phyloP scores from a whole-genome alignment of 92 coral and sea anemone species.

The Epizoanthus stellaris region DNA sequence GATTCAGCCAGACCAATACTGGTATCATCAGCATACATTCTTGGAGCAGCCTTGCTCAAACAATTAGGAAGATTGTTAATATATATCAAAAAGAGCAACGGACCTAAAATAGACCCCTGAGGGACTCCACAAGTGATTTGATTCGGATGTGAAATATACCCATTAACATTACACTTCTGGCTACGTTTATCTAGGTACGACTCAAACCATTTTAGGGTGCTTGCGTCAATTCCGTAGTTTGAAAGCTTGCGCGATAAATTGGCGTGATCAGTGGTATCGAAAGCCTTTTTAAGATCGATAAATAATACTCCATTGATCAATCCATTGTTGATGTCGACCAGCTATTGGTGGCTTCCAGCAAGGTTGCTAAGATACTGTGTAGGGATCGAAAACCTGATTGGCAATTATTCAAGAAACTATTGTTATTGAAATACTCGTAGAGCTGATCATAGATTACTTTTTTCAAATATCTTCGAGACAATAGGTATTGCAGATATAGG shows the following conservation, averaged over 20 bases:
- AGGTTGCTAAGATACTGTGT: conserved; percentile 8
- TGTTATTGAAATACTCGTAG: conserved; percentile 11
- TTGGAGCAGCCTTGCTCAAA: conserved; percentile 4
- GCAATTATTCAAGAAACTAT: conserved; percentile 6
- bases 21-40: background rate
- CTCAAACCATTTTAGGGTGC: background rate
- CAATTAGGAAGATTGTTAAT: background rate
- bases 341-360: background rate
- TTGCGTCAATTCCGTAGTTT: background rate
- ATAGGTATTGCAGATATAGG: background rate
- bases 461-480: conserved; percentile 6
- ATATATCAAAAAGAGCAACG: conserved; percentile 22
- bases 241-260: conserved; percentile 13
- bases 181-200: background rate
- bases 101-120: conserved; percentile 22
- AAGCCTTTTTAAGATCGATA: background rate
- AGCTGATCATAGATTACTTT: conserved; percentile 9
- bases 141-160: background rate
- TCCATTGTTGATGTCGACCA: background rate
- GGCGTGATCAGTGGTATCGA: conserved; percentile 35
- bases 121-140: conserved; percentile 14
- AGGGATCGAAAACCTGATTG: conserved; percentile 18
- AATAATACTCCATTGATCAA: background rate
- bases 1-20: background rate
- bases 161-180: conserved; percentile 18